Base-by-base conservation (phyloP, 1,140 invertebrate species). In the Chironomus tepperi region DNA sequence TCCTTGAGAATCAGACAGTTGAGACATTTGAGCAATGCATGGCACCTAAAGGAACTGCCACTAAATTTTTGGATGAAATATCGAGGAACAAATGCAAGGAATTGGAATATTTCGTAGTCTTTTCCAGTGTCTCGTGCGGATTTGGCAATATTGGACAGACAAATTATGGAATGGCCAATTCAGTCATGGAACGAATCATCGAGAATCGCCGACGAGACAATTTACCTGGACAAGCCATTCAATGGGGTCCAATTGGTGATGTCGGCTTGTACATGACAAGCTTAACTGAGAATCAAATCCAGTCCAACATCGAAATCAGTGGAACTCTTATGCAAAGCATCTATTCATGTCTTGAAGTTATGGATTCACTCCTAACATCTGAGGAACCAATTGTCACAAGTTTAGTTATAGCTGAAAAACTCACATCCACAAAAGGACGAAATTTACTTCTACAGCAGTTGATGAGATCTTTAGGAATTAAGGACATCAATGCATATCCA, bases 261-360 rank as follows among this genome's bases (percentile, higher is more conserved):
- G 93, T 94, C 19, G 92, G 93, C 74, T 82, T 93, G n/a, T 85
- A 34, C 5, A 34, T 93, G 86, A 87, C 42, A 84, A 15, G 0
- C 3, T 1, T 57, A 15, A 57, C 12, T 12, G 47, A 57, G 5
- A 85, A 57, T 15, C 12, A 57, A 57, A 5, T 34, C 2, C 5
- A 1, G 24, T 34, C 24, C 1, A 5, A 34, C 24, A 2, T 34
- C 2, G 87, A 91, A 42, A 88, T 89, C 75, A 85, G 90, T 76
- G 93, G 93, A 7, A 93, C 92, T 5, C 81, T 93, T 16, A 91
- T 91, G 74, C 93, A 95, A 80, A 85, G 88, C 77, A 91, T 95
- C 75, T 84, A 85, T 0, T 92, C 87, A 7, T 94, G 92, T 83
- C 83, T 94, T 6, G 78, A 85, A 75, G 79, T 84, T 1, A 74